Evolutionary conservation across 2,113 vertebrate genomes (phyloP).

Genomic region (Apteryx mantelli): DNA sequence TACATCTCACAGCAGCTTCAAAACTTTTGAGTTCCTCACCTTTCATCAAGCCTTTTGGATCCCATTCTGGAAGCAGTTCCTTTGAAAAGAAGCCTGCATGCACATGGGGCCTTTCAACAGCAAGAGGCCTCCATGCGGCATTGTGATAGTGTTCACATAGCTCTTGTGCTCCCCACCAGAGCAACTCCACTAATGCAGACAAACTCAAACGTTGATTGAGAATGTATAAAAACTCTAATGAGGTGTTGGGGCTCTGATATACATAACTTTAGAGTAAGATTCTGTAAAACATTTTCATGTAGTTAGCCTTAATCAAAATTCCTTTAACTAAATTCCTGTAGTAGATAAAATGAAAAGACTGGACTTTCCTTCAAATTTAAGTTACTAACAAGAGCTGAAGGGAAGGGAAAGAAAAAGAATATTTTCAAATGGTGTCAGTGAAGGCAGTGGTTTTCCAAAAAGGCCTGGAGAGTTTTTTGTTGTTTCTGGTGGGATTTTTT

Average conservation of each 20-base stretch:
- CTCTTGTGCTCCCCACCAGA: not conserved
- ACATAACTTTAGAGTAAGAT: not conserved
- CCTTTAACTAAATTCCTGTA: not conserved
- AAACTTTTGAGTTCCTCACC: not conserved
- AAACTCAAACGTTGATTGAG: not conserved
- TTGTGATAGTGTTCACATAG: not conserved
- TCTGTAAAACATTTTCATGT: not conserved
- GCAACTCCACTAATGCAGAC: not conserved
- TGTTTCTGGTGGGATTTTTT: accelerated
- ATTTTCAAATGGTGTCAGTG: not conserved
- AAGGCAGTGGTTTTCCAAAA: not conserved
- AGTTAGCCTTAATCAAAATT: not conserved
- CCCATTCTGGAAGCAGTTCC: not conserved
- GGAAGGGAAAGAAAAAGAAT: not conserved
- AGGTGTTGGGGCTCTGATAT: not conserved
- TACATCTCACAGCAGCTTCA: not conserved
- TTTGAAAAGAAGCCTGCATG: not conserved
- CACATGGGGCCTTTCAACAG: not conserved
- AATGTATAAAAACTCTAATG: not conserved
- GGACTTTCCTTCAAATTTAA: not conserved
- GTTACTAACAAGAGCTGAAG: not conserved
- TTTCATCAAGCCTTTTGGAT: not conserved
- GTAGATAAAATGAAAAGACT: not conserved
- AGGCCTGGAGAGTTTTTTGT: not conserved
- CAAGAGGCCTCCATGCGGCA: not conserved